A percentile compares a stretch with the other conserved stretches of the same genome.
These are phyloP conservation scores for Nesidiocoris tenuis DNA, from an alignment of 2,888 invertebrate genomes.

Conservation along the genomic window DNA sequence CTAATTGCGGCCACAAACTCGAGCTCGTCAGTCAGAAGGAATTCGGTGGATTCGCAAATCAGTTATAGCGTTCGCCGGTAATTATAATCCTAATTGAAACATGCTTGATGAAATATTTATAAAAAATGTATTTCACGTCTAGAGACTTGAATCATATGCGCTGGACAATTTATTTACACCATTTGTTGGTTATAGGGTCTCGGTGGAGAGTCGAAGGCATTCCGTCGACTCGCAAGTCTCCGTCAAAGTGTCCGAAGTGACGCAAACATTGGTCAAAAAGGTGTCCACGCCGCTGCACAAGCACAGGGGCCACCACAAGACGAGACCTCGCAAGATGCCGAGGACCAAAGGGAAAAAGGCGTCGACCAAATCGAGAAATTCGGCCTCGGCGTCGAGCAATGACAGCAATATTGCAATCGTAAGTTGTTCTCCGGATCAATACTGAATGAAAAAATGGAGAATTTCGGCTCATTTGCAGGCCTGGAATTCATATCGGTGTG, in stretches of 20 bases:
- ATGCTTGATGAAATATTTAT: neutral
- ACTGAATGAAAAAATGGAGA: neutral
- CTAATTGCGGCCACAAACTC: constrained; percentile 65
- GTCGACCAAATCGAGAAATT: constrained; percentile 25
- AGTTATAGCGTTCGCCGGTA: constrained; percentile 53
- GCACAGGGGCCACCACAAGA: constrained; percentile 37
- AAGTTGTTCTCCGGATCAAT: neutral
- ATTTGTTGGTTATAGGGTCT: constrained; percentile 63
- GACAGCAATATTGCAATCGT: constrained; percentile 37
- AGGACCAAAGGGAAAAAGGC: constrained; percentile 25
- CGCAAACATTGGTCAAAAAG: constrained; percentile 59
- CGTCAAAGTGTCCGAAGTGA: constrained; percentile 80
- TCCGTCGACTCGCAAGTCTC: constrained; percentile 85
- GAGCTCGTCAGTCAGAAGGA: constrained; percentile 59
- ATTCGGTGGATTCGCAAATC: constrained; percentile 62
- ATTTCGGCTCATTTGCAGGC: too few species aligned
- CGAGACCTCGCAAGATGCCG: constrained; percentile 26
- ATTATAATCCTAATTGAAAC: neutral
- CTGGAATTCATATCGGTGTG: too few species aligned
- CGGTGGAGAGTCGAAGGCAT: constrained; percentile 81
- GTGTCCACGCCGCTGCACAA: constrained; percentile 45
- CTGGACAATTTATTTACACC: too few species aligned
- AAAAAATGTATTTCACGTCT: too few species aligned
- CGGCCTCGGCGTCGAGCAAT: constrained; percentile 32
- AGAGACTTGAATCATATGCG: too few species aligned